Base-by-base conservation (phyloP, 2,888 invertebrate species). In the Hemistola chrysoprasaria region DNA sequence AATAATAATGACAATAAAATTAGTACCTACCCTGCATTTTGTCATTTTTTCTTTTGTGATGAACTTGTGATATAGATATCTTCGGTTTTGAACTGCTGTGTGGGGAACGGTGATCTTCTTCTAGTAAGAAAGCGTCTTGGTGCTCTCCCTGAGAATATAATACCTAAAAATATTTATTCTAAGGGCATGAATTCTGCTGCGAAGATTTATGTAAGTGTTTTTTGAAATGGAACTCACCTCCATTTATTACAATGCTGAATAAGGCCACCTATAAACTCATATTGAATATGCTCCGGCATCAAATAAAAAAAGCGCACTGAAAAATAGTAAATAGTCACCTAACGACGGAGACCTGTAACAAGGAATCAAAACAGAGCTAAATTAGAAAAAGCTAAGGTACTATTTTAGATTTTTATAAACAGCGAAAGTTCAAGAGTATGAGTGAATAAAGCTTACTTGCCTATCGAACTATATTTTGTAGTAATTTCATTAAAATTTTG, bases 401-500 rank as follows among this genome's bases (percentile, higher is more conserved):
- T 6, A 3, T 10, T 25, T 8, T 10, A n/a, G 6, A 27, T 22
- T 10, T 9, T 37, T n/a, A 6, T 6, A 31, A 25, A 29, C 25
- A 33, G 34, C 30, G 26, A 32, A 36, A 24, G 28, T 16, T 25
- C 3, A 31, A 11, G 26, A 40, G 8, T 28, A 31, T 43, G n/a
- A 9, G 10, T 39, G 22, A 33, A 5, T 8, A 11, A 34, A 28
- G 3, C 8, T 11, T 33, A 51, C 8, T 11, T 33, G 50, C 51
- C 30, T 47, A 82, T 77, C 71, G 68, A 73, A 71, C 65, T 69
- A 67, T 69, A 59, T 64, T 68, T 59, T 66, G 63, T 65, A 67
- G 57, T 69, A 75, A 75, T 71, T 76, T 79, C 76, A 80, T 81
- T 73, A 79, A 84, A 81, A 84, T 79, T 84, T 85, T 78, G 75